Percentiles rank a stretch among this genome's conserved stretches.
phyloP scores from a whole-genome alignment of 2,888 invertebrate species.

The Baronia brevicornis region DNA sequence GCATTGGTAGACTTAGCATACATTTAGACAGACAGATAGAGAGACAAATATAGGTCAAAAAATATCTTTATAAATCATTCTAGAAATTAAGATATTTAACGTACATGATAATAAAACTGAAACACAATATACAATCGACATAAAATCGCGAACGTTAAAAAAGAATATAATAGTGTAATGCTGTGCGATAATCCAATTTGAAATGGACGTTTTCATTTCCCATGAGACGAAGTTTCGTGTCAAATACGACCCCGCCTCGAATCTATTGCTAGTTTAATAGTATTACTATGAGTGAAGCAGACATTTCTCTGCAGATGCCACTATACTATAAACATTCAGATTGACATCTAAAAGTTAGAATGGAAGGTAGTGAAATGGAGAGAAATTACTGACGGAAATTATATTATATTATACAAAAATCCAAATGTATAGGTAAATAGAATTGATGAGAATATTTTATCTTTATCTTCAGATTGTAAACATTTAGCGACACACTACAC shows the following conservation, averaged over 20 bases:
- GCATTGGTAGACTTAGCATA: too few relatives aligned
- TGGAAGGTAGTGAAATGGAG: too few relatives aligned
- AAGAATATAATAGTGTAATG: constrained; percentile 9
- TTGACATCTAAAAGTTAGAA: constrained; percentile 2
- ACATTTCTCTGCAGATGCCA: constrained; percentile 18
- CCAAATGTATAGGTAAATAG: too few relatives aligned
- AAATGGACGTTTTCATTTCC: constrained; percentile 35
- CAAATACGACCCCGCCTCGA: constrained; percentile 30
- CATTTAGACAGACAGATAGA: too few relatives aligned
- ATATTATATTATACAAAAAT: too few relatives aligned
- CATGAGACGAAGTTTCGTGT: constrained; percentile 36
- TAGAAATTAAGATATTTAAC: too few relatives aligned
- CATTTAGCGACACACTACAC: too few relatives aligned
- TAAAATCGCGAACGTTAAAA: constrained; percentile 6
- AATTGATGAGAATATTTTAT: too few relatives aligned
- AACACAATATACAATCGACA: constrained; percentile 3
- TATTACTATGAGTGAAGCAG: constrained; percentile 19
- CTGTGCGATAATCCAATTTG: constrained; percentile 38
- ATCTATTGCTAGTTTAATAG: constrained; percentile 31
- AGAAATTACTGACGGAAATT: too few relatives aligned
- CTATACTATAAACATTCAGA: constrained; percentile 8
- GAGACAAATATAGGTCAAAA: too few relatives aligned
- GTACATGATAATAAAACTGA: background rate
- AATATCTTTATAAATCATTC: too few relatives aligned
- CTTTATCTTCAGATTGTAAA: too few relatives aligned